A percentile compares a stretch with the other conserved stretches of the same genome.
Evolutionary conservation across 2,113 vertebrate species (phyloP).

Genomic region (Lepus americanus): DNA sequence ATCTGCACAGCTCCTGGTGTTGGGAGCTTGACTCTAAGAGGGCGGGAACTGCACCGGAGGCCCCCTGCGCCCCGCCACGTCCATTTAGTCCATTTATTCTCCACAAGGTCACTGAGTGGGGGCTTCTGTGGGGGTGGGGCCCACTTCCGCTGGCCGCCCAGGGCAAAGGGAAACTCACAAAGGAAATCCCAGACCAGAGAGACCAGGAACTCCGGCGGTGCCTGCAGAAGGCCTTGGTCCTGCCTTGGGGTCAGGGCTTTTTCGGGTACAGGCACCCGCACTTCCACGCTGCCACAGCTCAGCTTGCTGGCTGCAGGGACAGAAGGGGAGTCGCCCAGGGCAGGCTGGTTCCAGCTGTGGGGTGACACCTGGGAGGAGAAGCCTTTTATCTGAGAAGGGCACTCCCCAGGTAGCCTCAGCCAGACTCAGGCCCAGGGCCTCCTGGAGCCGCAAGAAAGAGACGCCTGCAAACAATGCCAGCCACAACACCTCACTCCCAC

Average conservation of each 20-base stretch:
- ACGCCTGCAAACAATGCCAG: too few relatives aligned
- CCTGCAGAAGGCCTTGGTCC: background rate
- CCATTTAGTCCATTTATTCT: too few relatives aligned
- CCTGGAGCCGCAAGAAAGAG: background rate
- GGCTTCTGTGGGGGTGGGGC: background rate
- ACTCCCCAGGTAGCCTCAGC: too few relatives aligned
- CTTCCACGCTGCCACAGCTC: background rate
- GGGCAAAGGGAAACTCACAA: background rate
- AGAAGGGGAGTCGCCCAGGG: background rate
- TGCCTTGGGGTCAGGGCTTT: background rate
- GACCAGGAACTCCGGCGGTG: background rate
- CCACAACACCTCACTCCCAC: background rate
- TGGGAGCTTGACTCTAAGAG: background rate
- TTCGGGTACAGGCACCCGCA: background rate
- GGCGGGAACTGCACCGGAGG: background rate
- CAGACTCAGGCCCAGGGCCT: background rate
- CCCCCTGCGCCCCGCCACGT: too few relatives aligned
- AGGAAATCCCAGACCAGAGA: too few relatives aligned
- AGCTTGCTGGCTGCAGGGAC: accelerated
- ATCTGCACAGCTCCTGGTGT: background rate
- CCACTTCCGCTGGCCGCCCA: background rate
- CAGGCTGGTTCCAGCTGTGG: background rate
- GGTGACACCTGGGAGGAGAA: background rate
- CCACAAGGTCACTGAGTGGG: too few relatives aligned
- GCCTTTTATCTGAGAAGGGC: background rate